Evolutionary conservation across 2,797 vertebrate species (phyloP), one percentile per base, ranked within the genome.

Genomic region (Epinephelus malabaricus): DNA sequence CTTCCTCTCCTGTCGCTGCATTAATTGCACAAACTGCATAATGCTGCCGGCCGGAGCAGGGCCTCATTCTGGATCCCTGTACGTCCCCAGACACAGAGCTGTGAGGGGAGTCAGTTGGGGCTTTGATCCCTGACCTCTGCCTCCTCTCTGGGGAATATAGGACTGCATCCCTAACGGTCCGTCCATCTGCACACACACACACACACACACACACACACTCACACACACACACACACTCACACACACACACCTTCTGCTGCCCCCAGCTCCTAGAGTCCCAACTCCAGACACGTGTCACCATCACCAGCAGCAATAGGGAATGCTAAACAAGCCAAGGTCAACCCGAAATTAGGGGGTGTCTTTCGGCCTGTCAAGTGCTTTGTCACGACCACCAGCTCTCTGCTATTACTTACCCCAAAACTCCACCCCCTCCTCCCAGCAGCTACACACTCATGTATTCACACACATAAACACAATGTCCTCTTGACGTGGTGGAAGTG

Each of bases 21-120:
- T 93, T 93, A 90, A 92, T 92, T 89, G 80, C 82, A 79, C 80
- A 80, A 87, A 82, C 87, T 86, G 89, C 86, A 91, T 93, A 92
- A 93, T 91, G 88, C 55, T 21, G 56, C 78, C 60, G 53, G 71
- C 64, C 55, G 3, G 59, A 67, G 88, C 76, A 63, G 75, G 71
- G 60, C 79, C 78, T 89, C 79, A 72, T 86, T 77, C 85, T 69
- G 84, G 75, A 80, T 83, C 81, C 67, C 59, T 30, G 62, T 45
- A 14, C 71, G 55, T 79, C 91, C 89, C 88, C 85, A 84, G 89
- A 89, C 88, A 71, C 73, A 23, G 58, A 49, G 79, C 60, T 21
- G 70, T 64, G 82, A 50, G 64, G 82, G 62, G 86, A 72, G 72
- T 86, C 86, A 76, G 88, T 76, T 63, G 84, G 79, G 80, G 79